Percentiles rank a stretch among this genome's conserved stretches.
Evolutionary conservation across 1,140 invertebrate species (phyloP).

Genomic region (Caerostris extrusa): DNA sequence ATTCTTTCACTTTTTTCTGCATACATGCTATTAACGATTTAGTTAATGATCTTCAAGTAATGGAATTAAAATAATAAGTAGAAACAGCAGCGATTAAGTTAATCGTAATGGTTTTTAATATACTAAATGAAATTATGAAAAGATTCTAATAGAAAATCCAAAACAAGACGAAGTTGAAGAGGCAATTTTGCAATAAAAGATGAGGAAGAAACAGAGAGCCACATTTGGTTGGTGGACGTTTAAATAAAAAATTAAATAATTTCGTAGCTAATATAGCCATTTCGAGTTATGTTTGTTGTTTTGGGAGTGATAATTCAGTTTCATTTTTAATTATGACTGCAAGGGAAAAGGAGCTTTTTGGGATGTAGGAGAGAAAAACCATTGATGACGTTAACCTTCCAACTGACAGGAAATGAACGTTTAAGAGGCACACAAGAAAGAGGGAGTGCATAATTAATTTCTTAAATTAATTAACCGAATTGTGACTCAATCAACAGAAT

Average conservation of each 20-base stretch:
- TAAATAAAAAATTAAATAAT: constrained; percentile 2
- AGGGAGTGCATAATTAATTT: constrained; percentile 29
- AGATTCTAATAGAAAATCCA: too few species aligned
- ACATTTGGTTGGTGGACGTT: background rate
- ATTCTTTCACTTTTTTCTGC: background rate
- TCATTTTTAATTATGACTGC: constrained; percentile 16
- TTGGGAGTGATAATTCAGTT: background rate
- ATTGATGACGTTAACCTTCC: background rate
- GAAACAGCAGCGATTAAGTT: background rate
- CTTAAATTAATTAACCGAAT: constrained; percentile 64
- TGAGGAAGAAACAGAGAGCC: too few species aligned
- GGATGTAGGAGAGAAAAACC: background rate
- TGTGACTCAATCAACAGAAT: constrained; percentile 36
- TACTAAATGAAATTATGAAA: too few species aligned
- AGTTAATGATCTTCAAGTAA: background rate
- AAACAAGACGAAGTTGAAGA: too few species aligned
- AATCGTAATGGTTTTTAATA: too few species aligned
- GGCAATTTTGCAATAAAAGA: too few species aligned
- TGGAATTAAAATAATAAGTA: background rate
- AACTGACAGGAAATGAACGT: constrained; percentile 11
- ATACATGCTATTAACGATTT: background rate
- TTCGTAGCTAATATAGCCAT: background rate
- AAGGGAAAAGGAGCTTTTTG: background rate
- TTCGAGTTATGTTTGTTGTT: background rate
- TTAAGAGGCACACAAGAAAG: background rate